These are phyloP conservation scores for Orchesella cincta DNA, from an alignment of 1,140 invertebrate species.

Conservation along the genomic window DNA sequence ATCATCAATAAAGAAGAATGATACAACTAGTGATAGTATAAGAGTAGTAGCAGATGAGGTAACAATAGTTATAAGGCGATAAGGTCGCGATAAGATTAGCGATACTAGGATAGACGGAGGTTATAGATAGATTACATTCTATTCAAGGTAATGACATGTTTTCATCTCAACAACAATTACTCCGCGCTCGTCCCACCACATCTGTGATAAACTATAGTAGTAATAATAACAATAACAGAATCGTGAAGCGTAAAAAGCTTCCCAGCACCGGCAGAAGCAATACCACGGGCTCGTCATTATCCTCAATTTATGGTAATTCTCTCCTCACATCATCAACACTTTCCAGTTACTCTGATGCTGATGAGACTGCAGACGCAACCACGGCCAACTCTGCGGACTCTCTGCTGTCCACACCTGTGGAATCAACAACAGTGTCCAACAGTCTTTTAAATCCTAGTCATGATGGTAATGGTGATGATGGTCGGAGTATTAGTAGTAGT, in stretches of 20 bases:
- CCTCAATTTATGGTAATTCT: not conserved
- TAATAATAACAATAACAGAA: conserved; percentile 31
- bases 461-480: not conserved
- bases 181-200: conserved; percentile 44
- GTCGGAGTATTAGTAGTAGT: not conserved
- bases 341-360: not conserved
- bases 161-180: conserved; percentile 9
- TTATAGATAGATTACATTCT: not conserved
- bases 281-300: not conserved
- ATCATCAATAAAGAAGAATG: not conserved
- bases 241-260: not conserved
- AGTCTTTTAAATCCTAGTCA: conserved; percentile 19
- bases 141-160: not conserved
- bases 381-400: not conserved
- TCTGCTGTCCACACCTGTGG: not conserved
- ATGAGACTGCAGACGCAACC: not conserved
- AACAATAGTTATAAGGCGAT: not conserved
- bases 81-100: not conserved
- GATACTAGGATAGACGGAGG: not conserved
- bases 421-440: not conserved
- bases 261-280: not conserved
- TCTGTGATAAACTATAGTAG: conserved; percentile 38
- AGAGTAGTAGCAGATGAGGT: not conserved
- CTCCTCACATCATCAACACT: not conserved
- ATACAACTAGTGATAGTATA: conserved; percentile 5